Percentiles rank a stretch among this genome's conserved stretches.
phyloP scores from a whole-genome alignment of 2,113 vertebrate genomes.

The Sigmodon hispidus region DNA sequence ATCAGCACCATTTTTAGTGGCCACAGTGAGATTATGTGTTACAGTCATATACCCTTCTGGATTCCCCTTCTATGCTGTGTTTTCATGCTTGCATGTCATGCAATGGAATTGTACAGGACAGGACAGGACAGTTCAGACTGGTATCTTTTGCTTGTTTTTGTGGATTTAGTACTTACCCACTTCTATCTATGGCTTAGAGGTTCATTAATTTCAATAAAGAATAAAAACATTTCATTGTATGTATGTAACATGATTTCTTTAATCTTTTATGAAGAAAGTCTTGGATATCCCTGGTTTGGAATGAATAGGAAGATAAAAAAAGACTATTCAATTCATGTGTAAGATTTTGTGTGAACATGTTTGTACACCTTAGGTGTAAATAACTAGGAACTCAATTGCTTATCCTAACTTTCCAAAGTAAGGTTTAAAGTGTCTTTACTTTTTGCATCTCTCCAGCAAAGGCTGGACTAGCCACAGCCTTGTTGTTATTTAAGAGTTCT shows the following conservation, averaged over 20 bases:
- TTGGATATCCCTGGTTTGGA: neutral
- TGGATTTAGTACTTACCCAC: neutral
- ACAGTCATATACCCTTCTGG: neutral
- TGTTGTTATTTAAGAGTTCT: neutral
- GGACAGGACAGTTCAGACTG: neutral
- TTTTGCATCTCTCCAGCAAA: neutral
- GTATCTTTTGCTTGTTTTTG: neutral
- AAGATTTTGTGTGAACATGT: neutral
- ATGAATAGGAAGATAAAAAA: constrained; percentile 38
- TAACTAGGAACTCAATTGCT: neutral
- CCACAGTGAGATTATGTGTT: neutral
- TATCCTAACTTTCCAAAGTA: neutral
- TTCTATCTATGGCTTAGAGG: neutral
- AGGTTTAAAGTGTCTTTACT: neutral
- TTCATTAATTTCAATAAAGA: constrained; percentile 1
- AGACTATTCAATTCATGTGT: neutral
- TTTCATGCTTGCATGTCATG: no score
- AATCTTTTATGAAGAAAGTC: neutral
- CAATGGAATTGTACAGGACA: neutral
- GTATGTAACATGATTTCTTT: neutral
- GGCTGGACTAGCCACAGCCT: neutral
- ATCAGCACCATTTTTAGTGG: neutral
- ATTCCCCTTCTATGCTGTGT: neutral
- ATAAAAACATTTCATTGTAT: neutral
- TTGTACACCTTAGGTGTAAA: constrained; percentile 18